phyloP scores from a whole-genome alignment of 1,140 invertebrate genomes.

The Sitodiplosis mosellana region DNA sequence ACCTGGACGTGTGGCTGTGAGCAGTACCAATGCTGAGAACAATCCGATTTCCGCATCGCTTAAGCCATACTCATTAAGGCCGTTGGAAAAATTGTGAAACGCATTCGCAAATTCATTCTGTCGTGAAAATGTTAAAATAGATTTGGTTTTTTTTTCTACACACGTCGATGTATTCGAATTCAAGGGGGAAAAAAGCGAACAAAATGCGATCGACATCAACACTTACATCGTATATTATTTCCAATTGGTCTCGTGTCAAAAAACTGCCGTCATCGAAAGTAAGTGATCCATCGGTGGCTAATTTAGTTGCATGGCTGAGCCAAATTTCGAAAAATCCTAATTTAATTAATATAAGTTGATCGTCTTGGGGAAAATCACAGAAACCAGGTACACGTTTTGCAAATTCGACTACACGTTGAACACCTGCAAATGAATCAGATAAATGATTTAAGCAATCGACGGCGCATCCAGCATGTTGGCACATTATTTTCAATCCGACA shows the following conservation, averaged over 20 bases:
- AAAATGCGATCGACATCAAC: neutral
- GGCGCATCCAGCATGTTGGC: too few species aligned
- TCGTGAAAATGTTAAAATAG: slow-evolving; percentile 7
- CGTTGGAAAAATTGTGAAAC: slow-evolving; percentile 59
- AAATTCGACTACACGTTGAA: slow-evolving; percentile 84
- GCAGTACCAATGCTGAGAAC: slow-evolving; percentile 69
- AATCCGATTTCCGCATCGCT: slow-evolving; percentile 82
- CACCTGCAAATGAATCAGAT: too few species aligned
- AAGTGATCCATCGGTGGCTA: slow-evolving; percentile 62
- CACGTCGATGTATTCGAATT: neutral
- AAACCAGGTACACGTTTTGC: slow-evolving; percentile 85
- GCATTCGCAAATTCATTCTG: slow-evolving; percentile 54
- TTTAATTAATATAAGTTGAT: slow-evolving; percentile 88
- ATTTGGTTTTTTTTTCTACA: neutral
- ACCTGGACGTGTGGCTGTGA: slow-evolving; percentile 59
- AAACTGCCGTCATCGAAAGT: slow-evolving; percentile 87
- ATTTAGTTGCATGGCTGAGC: slow-evolving; percentile 68
- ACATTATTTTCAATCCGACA: too few species aligned
- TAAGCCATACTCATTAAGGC: slow-evolving; percentile 57
- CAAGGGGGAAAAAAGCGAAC: neutral
- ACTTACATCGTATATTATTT: slow-evolving; percentile 87
- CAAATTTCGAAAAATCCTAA: slow-evolving; percentile 94
- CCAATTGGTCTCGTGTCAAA: slow-evolving; percentile 68
- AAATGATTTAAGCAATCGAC: too few species aligned
- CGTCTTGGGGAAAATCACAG: slow-evolving; percentile 68